Percentiles rank a stretch among this genome's conserved stretches.
Evolutionary conservation across 2,797 vertebrate genomes (phyloP).

Genomic region (Gila robusta): DNA sequence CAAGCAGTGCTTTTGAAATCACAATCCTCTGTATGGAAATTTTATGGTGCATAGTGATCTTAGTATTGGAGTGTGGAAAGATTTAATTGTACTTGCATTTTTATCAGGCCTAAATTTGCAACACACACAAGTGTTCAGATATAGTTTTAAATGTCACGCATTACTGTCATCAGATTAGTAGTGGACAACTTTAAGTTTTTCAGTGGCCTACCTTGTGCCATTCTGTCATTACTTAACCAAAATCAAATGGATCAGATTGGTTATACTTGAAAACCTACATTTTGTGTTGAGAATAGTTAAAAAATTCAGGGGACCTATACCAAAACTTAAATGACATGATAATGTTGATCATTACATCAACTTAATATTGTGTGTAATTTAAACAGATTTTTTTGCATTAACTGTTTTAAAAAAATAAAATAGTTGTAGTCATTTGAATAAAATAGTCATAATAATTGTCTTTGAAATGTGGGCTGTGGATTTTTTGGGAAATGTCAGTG

Average conservation of each 20-base stretch:
- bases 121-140: background rate
- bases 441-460: background rate
- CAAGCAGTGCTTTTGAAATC: background rate
- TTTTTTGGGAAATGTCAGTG: background rate
- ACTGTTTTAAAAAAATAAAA: too few relatives aligned
- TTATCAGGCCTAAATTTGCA: background rate
- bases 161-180: background rate
- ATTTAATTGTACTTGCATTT: conserved; percentile 24
- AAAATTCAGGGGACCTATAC: background rate
- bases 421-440: background rate
- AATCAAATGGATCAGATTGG: background rate
- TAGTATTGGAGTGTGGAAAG: conserved; percentile 20
- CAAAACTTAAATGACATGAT: too few relatives aligned
- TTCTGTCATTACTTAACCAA: background rate
- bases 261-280: background rate
- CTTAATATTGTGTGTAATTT: background rate
- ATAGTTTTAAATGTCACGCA: background rate
- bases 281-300: too few relatives aligned
- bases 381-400: background rate
- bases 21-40: background rate
- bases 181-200: background rate
- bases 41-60: background rate
- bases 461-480: background rate
- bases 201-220: background rate
- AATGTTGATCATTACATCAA: background rate